phyloP scores from a whole-genome alignment of 2,113 vertebrate species.

The Tyto alba region DNA sequence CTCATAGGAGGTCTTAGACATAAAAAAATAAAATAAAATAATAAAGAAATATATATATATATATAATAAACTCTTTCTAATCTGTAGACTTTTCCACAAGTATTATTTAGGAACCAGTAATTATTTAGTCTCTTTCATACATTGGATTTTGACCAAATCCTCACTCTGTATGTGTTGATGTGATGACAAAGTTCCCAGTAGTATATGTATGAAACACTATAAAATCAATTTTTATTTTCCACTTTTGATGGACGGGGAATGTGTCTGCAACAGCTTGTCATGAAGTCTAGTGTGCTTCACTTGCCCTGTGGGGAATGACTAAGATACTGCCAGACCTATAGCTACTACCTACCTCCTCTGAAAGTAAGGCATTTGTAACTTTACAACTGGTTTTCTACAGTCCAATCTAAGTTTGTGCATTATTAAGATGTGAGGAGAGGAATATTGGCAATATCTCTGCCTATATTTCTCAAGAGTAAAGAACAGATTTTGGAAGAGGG shows the following conservation, averaged over 20 bases:
- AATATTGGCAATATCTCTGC: not conserved
- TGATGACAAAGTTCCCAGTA: not conserved
- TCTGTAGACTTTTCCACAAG: not conserved
- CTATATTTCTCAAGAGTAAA: not conserved
- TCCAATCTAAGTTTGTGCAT: not conserved
- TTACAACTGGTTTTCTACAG: not conserved
- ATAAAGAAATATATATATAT: too few relatives aligned
- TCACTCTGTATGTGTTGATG: not conserved
- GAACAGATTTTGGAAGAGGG: not conserved
- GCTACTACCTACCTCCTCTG: not conserved
- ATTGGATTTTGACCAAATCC: not conserved
- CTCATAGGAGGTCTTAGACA: not conserved
- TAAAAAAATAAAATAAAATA: too few relatives aligned
- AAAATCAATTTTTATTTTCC: not conserved
- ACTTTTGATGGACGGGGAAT: not conserved
- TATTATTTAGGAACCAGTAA: not conserved
- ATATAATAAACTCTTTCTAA: too few relatives aligned
- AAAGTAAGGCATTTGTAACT: not conserved
- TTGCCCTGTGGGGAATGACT: not conserved
- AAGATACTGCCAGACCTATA: not conserved
- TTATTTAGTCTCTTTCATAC: not conserved
- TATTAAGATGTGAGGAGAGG: not conserved
- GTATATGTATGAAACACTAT: not conserved
- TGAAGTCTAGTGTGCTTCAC: not conserved
- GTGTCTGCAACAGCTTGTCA: not conserved